Evolutionary conservation across 1,140 invertebrate species (phyloP), one percentile per base, ranked within the genome.

Genomic region (Zaprionus capensis): DNA sequence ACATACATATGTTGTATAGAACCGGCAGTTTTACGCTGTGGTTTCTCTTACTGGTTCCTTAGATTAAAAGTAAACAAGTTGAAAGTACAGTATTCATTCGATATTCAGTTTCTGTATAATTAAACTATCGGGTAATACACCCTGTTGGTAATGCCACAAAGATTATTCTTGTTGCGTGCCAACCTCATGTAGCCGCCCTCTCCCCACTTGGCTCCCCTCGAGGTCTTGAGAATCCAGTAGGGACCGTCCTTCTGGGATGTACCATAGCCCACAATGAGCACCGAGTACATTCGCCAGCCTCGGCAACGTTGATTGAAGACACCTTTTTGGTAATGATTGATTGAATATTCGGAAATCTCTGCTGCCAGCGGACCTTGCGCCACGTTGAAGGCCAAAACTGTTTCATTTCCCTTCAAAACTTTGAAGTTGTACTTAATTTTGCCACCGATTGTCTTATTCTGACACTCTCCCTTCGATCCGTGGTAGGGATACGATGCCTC

Each of bases 261-360:
- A 7, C 65, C 65, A 62, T 55, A 73, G 20, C 71, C 71, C 7
- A 68, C 65, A 61, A 73, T 62, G 12, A 73, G 71, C 4, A 73
- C 71, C 17, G 71, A 55, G 28, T 69, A 26, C 6, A 7, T 44
- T 9, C 7, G n/a, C 15, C n/a, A 17, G 1, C 26, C 12, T 5
- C 17, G 36, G 14, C 65, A 68, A 4, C 3, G 2, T 0, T 26
- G 1, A 26, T 55, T 14, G 9, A 22, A 67, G 0, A 73, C 34
- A 12, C 71, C 65, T 2, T 36, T 12, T 14, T n/a, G 26, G 28
- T 73, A 73, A 7, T 15, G 15, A 2, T 1, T 26, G 34, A 73
- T 46, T 12, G 28, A 36, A 2, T 3, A 5, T 2, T 36, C 15
- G 2, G 71, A 28, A 15, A 73, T 73, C 12, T 31, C 15, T 6